Conservation (phyloP, 2,888 invertebrate genomes). For the Petrolisthes cinctipes region DNA sequence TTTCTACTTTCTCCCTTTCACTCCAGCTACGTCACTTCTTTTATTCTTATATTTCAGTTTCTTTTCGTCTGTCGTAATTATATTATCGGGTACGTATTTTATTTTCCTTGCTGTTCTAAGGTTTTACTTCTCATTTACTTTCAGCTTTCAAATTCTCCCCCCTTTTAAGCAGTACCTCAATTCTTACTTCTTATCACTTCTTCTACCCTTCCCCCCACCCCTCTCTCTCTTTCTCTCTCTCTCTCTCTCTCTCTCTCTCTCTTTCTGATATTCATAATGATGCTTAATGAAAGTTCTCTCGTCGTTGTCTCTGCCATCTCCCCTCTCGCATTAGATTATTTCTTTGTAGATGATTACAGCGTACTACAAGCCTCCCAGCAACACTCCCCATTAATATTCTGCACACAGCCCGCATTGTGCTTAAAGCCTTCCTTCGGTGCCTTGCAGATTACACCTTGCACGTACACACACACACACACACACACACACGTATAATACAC, state of each 20-base stretch:
- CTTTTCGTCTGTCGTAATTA: background rate
- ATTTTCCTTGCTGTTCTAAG: background rate
- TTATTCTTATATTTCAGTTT: background rate
- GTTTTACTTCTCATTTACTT: background rate
- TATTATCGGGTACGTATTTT: background rate
- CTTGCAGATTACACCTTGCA: background rate
- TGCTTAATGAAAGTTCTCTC: too few species aligned
- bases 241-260: conserved; percentile 19
- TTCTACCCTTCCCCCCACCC: background rate
- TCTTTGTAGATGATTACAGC: background rate
- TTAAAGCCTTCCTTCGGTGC: background rate
- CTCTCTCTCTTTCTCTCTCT: conserved; percentile 23
- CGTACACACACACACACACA: too few species aligned
- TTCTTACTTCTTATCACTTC: background rate
- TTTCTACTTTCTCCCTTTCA: too few species aligned
- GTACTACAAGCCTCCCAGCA: background rate
- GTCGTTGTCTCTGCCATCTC: too few species aligned
- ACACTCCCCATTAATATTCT: background rate
- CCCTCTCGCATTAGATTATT: too few species aligned
- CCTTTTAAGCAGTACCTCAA: background rate
- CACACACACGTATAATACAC: background rate
- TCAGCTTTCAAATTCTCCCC: background rate
- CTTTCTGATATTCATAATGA: background rate
- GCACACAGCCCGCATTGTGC: background rate
- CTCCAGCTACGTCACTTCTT: too few species aligned